phyloP scores from a whole-genome alignment of 2,888 invertebrate genomes.

The Koerneria pararmatus region DNA sequence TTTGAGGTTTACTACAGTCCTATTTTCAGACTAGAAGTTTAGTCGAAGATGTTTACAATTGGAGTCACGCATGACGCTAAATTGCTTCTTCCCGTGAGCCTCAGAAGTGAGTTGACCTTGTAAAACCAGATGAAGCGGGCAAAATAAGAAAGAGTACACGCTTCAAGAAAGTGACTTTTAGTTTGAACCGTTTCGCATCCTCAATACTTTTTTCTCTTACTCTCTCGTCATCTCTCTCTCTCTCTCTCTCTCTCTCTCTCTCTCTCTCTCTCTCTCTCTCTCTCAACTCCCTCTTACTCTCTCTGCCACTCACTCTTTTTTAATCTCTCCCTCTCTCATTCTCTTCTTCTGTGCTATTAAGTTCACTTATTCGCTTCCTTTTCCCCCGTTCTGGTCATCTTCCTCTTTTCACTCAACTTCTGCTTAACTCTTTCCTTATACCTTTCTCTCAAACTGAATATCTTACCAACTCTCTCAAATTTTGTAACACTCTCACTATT shows the following conservation, averaged over 20 bases:
- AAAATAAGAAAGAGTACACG: too few species aligned
- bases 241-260: neutral
- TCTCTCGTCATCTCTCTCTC: neutral
- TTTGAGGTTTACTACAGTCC: too few species aligned
- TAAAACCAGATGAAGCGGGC: too few species aligned
- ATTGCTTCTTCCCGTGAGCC: too few species aligned
- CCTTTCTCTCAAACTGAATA: constrained; percentile 1
- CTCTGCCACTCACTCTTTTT: neutral
- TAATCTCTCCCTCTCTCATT: neutral
- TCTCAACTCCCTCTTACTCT: neutral
- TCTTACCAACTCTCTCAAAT: neutral
- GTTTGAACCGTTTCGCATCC: neutral
- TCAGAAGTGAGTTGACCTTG: too few species aligned
- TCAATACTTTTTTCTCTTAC: neutral
- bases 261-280: neutral
- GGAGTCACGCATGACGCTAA: too few species aligned
- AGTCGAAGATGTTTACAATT: too few species aligned
- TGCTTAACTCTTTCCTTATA: constrained; percentile 11
- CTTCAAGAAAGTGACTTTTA: too few species aligned
- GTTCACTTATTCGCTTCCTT: constrained; percentile 2
- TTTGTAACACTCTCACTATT: neutral
- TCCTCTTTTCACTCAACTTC: neutral
- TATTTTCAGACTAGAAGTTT: too few species aligned
- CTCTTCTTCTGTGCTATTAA: neutral
- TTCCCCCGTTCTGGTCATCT: neutral